phyloP scores from a whole-genome alignment of 2,888 invertebrate species.

The Onthophagus sagittarius region DNA sequence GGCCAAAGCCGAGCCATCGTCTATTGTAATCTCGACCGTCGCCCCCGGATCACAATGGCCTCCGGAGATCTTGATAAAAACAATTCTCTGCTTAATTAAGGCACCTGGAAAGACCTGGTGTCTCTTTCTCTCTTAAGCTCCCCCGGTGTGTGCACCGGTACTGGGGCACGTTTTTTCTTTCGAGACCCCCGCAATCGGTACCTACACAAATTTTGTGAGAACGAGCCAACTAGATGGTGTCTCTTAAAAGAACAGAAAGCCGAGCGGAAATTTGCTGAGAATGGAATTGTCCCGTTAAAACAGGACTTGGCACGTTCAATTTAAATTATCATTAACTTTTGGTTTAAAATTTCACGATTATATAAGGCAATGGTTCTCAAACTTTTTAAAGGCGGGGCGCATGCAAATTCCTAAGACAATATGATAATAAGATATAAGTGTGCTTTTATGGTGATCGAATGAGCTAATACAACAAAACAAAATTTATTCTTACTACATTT shows the following conservation, averaged over 20 bases:
- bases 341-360: too few relatives aligned
- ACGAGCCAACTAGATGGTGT: neutral
- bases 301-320: too few relatives aligned
- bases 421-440: too few relatives aligned
- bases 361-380: too few relatives aligned
- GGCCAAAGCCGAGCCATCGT: neutral
- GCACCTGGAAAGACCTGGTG: neutral
- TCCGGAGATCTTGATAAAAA: conserved; percentile 10
- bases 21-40: neutral
- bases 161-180: neutral
- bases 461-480: too few relatives aligned
- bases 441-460: too few relatives aligned
- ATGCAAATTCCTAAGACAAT: too few relatives aligned
- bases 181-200: neutral
- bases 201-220: neutral
- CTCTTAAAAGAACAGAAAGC: neutral
- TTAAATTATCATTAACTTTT: too few relatives aligned
- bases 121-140: neutral
- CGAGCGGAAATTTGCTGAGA: neutral
- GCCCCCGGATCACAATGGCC: conserved; percentile 9
- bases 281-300: neutral
- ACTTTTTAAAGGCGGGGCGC: too few relatives aligned
- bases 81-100: neutral
- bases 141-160: neutral
- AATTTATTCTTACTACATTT: too few relatives aligned